Evolutionary conservation across 2,113 vertebrate species (phyloP).

Genomic region (Tetraodon nigroviridis): DNA sequence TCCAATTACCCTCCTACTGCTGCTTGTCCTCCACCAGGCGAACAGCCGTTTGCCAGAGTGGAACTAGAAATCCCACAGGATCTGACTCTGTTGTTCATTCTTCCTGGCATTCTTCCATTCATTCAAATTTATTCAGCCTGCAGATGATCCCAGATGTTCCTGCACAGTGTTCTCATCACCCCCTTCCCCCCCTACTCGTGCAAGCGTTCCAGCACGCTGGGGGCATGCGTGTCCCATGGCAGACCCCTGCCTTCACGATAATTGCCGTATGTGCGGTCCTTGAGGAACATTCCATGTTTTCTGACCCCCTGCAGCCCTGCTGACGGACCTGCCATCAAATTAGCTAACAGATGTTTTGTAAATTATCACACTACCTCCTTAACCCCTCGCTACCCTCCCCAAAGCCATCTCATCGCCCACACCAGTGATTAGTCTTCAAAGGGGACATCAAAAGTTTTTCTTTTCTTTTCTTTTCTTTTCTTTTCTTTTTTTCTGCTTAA

Average conservation of each 20-base stretch:
- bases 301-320: constrained; percentile 8
- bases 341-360: constrained; percentile 50
- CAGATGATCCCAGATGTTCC: background rate
- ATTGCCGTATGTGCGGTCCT: background rate
- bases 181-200: no score
- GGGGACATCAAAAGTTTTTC: constrained; percentile 2
- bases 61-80: background rate
- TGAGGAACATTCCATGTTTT: constrained; percentile 28
- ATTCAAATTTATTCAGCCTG: background rate
- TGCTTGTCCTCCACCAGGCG: background rate
- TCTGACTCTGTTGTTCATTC: background rate
- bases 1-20: background rate
- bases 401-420: constrained; percentile 13
- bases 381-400: background rate
- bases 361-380: constrained; percentile 25
- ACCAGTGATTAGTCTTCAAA: constrained; percentile 30
- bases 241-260: background rate
- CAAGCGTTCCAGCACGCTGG: background rate
- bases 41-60: background rate
- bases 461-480: constrained; percentile 20
- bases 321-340: constrained; percentile 29
- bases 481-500: constrained; percentile 43
- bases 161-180: background rate
- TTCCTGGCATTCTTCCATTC: background rate
- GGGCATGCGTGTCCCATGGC: no score